These are phyloP conservation scores for Drosophila miranda DNA, from an alignment of 1,140 invertebrate species.

Conservation along the genomic window DNA sequence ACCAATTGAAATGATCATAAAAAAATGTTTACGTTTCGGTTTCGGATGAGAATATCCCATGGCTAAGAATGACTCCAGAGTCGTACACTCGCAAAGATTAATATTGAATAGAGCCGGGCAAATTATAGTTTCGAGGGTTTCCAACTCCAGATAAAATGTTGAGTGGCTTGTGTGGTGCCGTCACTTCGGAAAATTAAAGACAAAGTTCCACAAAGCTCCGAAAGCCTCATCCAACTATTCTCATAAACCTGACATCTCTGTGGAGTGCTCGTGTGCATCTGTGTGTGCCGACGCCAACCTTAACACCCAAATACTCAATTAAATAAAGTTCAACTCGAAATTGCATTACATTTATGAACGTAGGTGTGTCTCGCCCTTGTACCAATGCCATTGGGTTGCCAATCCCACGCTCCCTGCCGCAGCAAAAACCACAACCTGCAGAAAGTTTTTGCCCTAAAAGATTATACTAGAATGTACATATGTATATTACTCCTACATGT, in stretches of 20 bases:
- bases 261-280: background rate
- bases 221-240: conserved; percentile 37
- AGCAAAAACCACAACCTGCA: background rate
- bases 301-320: conserved; percentile 78
- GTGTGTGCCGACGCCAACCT: conserved; percentile 52
- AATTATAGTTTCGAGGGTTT: conserved; percentile 4
- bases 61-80: background rate
- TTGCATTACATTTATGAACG: conserved; percentile 78
- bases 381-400: conserved; percentile 36
- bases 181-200: conserved; percentile 29
- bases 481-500: background rate
- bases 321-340: conserved; percentile 76
- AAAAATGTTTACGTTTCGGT: conserved; percentile 5
- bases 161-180: conserved; percentile 18
- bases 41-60: conserved; percentile 5
- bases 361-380: conserved; percentile 47
- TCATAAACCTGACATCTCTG: conserved; percentile 42
- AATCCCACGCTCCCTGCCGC: conserved; percentile 3
- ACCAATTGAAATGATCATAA: conserved; percentile 43
- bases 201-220: conserved; percentile 39
- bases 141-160: too few relatives aligned
- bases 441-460: conserved; percentile 15
- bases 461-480: background rate
- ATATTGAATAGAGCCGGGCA: conserved; percentile 16
- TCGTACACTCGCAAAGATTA: conserved; percentile 14